Evolutionary conservation across 2,113 vertebrate species (phyloP).

Genomic region (Geothlypis trichas): DNA sequence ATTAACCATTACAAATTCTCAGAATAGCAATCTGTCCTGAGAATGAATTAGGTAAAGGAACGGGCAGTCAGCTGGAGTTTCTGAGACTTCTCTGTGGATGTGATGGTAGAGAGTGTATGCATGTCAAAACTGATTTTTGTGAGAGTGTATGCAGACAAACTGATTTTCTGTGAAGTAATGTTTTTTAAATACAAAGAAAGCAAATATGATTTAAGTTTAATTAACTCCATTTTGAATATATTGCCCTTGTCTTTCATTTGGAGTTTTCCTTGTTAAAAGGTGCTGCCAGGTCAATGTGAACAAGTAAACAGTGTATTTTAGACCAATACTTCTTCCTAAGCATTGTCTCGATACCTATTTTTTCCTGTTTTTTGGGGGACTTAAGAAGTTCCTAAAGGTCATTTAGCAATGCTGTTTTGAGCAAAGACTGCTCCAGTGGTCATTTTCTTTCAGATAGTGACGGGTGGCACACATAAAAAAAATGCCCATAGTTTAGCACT

Average conservation of each 20-base stretch:
- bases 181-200: not conserved
- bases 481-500: not conserved
- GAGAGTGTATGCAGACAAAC: not conserved
- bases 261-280: not conserved
- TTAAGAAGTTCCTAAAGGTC: not conserved
- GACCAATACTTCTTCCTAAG: not conserved
- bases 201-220: not conserved
- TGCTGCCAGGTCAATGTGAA: not conserved
- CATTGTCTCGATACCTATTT: not conserved
- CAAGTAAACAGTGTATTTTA: not conserved
- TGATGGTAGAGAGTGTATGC: not conserved
- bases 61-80: not conserved
- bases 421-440: not conserved
- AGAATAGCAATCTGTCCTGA: not conserved
- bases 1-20: not conserved
- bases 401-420: not conserved
- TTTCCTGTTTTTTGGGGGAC: not conserved
- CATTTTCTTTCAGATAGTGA: not conserved
- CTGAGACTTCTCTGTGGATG: not conserved
- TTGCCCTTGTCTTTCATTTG: not conserved
- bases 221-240: not conserved
- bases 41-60: not conserved
- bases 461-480: not conserved
- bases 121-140: no score
- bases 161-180: not conserved